phyloP scores from a whole-genome alignment of 2,888 invertebrate species.

The Melinaea menophilus region DNA sequence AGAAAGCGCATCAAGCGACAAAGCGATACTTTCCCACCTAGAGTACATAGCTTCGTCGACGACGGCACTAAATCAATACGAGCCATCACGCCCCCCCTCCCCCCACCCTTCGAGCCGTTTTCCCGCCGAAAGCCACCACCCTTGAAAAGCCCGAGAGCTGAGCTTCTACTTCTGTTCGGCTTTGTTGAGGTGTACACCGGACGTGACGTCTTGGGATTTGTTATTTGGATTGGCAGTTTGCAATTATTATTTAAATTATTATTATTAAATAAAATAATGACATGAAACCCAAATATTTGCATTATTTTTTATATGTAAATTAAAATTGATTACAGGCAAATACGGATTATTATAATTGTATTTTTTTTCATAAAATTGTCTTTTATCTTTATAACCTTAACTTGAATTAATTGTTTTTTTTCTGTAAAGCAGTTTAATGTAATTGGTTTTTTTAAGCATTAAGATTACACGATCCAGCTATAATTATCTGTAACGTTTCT shows the following conservation, averaged over 20 bases:
- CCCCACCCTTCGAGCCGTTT: constrained; percentile 62
- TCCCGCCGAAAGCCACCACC: constrained; percentile 78
- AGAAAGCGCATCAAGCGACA: constrained; percentile 77
- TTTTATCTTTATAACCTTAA: neutral
- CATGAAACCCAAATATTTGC: neutral
- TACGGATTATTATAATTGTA: neutral
- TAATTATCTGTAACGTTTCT: constrained; percentile 77
- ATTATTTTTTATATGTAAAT: neutral
- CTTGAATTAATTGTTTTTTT: neutral
- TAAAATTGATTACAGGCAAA: neutral
- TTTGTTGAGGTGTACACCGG: constrained; percentile 73
- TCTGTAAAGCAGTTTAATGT: neutral
- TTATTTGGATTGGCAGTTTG: constrained; percentile 67
- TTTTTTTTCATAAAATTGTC: neutral
- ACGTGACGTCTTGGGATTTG: constrained; percentile 75
- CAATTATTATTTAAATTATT: no score
- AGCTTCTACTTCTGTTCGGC: constrained; percentile 79
- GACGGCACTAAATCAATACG: constrained; percentile 80
- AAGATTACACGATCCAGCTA: constrained; percentile 57
- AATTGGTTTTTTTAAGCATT: constrained; percentile 51
- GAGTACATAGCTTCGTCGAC: constrained; percentile 75
- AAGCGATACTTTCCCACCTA: constrained; percentile 66
- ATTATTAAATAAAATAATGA: no score
- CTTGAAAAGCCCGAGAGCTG: constrained; percentile 78
- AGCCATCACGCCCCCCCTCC: constrained; percentile 71